Evolutionary conservation across 2,113 vertebrate species (phyloP).

Genomic region (Seriola quinqueradiata): DNA sequence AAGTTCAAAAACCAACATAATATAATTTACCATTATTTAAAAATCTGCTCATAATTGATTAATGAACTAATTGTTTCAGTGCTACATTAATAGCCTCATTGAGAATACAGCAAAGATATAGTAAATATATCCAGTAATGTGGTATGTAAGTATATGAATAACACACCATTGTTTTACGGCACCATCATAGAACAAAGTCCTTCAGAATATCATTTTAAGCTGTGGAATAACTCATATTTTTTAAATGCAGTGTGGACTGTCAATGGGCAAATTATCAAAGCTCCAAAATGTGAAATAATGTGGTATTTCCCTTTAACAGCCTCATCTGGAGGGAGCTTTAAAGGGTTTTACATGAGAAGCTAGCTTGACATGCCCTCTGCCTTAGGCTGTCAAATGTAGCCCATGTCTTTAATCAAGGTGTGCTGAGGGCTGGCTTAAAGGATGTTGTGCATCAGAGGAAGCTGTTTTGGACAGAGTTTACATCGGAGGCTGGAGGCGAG

Average conservation of each 20-base stretch:
- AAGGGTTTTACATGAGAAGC: constrained; percentile 11
- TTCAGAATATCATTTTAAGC: neutral
- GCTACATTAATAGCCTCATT: neutral
- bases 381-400: neutral
- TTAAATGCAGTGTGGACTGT: neutral
- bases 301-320: neutral
- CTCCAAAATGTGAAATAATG: neutral
- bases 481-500: neutral
- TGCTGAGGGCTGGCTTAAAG: constrained; percentile 16
- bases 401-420: constrained; percentile 36
- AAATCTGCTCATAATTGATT: neutral
- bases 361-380: neutral
- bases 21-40: neutral
- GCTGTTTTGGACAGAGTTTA: constrained; percentile 27
- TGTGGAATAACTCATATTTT: neutral
- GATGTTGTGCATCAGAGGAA: constrained; percentile 31
- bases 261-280: neutral
- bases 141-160: neutral
- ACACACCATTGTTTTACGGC: neutral
- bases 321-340: neutral
- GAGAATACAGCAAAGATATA: neutral
- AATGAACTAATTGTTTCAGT: too few relatives aligned
- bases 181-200: neutral
- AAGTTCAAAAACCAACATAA: too few relatives aligned
- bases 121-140: neutral